Evolutionary conservation across 2,888 invertebrate species (phyloP).

Genomic region (Ochropacha duplaris): DNA sequence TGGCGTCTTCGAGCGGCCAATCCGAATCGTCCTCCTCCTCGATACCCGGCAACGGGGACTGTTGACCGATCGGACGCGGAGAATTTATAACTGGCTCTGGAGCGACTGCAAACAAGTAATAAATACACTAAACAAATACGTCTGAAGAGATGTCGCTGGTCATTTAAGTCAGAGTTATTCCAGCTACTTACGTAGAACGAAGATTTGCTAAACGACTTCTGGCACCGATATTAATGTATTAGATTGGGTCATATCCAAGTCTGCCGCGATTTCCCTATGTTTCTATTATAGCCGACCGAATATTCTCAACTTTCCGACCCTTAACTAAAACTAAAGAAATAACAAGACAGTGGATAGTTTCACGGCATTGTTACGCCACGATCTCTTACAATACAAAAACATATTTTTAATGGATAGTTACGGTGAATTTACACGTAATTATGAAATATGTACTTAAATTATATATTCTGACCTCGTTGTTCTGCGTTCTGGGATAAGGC

Average conservation of each 20-base stretch:
- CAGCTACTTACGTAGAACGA: constrained; percentile 29
- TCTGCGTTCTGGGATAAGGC: constrained; percentile 32
- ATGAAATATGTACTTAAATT: constrained; percentile 32
- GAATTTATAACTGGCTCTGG: constrained; percentile 80
- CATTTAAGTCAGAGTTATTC: constrained; percentile 4
- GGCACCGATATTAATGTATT: constrained; percentile 30
- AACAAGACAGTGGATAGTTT: neutral
- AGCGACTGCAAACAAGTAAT: constrained; percentile 78
- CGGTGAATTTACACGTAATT: neutral
- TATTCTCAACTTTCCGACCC: neutral
- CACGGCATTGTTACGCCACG: neutral
- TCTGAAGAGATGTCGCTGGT: constrained; percentile 13
- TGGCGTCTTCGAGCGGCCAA: constrained; percentile 79
- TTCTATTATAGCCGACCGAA: constrained; percentile 7
- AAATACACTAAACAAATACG: constrained; percentile 45
- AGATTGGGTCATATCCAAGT: constrained; percentile 33
- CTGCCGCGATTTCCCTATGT: constrained; percentile 28
- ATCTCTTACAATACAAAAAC: neutral
- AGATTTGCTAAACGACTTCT: constrained; percentile 48
- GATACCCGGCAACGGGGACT: constrained; percentile 90
- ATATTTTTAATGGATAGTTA: neutral
- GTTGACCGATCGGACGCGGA: constrained; percentile 84
- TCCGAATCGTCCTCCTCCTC: constrained; percentile 91
- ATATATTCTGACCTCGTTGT: constrained; percentile 53
- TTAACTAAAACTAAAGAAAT: neutral